Evolutionary conservation across 1,140 invertebrate genomes (phyloP).

Genomic region (Drosophila melanogaster): Release_6_plus_ISO1_MT NT_033777.3:7397501-7398000

Average conservation of each 20-base stretch:
- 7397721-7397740: slow-evolving; percentile 45
- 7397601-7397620: slow-evolving; percentile 7
- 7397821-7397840: neutral
- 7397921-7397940: slow-evolving; percentile 24
- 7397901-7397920: neutral
- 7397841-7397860: neutral
- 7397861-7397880: neutral
- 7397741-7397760: slow-evolving; percentile 62
- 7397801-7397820: slow-evolving; percentile 8
- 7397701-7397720: slow-evolving; percentile 64
- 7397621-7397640: slow-evolving; percentile 63
- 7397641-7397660: slow-evolving; percentile 62
- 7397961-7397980: slow-evolving; percentile 5
- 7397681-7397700: slow-evolving; percentile 61
- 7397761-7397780: slow-evolving; percentile 75
- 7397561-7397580: slow-evolving; percentile 80
- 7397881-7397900: neutral
- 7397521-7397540: slow-evolving; percentile 61
- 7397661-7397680: slow-evolving; percentile 46
- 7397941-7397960: slow-evolving; percentile 38
- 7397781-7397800: slow-evolving; percentile 9
- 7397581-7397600: slow-evolving; percentile 74
- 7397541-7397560: slow-evolving; percentile 64
- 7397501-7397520: slow-evolving; percentile 33
- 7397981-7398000: slow-evolving; percentile 50